Conservation (phyloP, 2,113 vertebrate genomes). For the Agelaius phoeniceus region DNA sequence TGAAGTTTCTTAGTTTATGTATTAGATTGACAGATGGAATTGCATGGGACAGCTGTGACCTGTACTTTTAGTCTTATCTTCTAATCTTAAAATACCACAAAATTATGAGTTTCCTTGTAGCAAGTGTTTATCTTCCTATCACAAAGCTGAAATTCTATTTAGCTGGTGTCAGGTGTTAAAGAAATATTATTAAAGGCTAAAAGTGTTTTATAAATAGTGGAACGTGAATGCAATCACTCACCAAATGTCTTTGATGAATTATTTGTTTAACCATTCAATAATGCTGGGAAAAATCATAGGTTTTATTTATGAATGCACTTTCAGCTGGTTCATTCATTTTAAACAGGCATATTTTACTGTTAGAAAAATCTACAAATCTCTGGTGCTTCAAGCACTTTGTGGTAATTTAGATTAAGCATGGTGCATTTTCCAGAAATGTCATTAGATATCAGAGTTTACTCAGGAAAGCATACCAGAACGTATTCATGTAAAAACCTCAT, state of each 20-base stretch:
- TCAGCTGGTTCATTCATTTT: constrained; percentile 8
- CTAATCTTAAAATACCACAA: neutral
- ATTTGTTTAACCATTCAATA: constrained; percentile 20
- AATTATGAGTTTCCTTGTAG: neutral
- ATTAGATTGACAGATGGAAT: neutral
- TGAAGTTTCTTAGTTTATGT: neutral
- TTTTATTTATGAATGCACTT: constrained; percentile 29
- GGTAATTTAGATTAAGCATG: neutral
- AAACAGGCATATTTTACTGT: constrained; percentile 35
- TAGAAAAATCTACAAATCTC: constrained; percentile 14
- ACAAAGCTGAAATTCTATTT: neutral
- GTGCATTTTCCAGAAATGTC: neutral
- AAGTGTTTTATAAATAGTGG: constrained; percentile 5
- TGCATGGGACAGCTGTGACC: neutral
- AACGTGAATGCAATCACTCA: neutral
- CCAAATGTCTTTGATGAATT: constrained; percentile 1
- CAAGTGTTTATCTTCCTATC: neutral
- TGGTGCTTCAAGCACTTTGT: neutral
- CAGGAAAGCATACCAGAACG: neutral
- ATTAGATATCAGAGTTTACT: neutral
- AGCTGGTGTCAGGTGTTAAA: neutral
- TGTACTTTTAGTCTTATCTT: neutral
- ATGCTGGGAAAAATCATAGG: neutral
- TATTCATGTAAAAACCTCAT: neutral
- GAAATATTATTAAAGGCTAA: neutral